Evolutionary conservation across 1,140 invertebrate species (phyloP), one percentile per base, ranked within the genome.

Genomic region (Dryas iulia): DNA sequence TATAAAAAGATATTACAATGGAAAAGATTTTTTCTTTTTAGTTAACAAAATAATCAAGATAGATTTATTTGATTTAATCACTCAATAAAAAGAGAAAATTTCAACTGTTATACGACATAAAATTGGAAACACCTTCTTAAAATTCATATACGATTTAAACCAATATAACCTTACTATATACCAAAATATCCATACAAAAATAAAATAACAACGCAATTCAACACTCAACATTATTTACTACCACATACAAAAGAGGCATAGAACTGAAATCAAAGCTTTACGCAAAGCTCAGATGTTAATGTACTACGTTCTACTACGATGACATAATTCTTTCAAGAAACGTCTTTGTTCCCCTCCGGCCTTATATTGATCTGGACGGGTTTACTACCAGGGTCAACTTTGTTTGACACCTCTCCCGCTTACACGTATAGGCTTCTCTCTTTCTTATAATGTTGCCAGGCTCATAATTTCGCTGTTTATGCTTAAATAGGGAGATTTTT

Each of bases 381-480:
- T 64, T 67, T 78, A 79, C 79, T 76, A 79, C 82, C 85, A 89
- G 76, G 87, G 87, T 87, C 85, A 87, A 67, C 59, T 73, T 78
- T 89, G 87, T 89, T 89, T 86, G 78, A 74, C 69, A 73, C 58
- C 72, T 63, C 24, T 86, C 84, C 63, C 63, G 23, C 53, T 86
- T 73, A 56, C 18, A 62, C 72, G 0, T 59, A 70, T 74, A 59
- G 33, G 52, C 25, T 31, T 57, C 24, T 86, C 83, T 69, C 74
- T 72, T 33, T 83, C 73, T 30, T 0, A 25, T 21, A 59, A 14
- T 69, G 54, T 58, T 69, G 39, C 39, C 18, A 47, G 14, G 10
- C 7, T 5, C 35, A 14, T 0, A 35, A 14, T 18, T 6, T 47
- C 1, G 4, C 35, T 39, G 35, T 2, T 47, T n/a, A 14, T 2